Evolutionary conservation across 2,888 invertebrate genomes (phyloP), one percentile per base, ranked within the genome.

Genomic region (Drosophila diplacantha): DNA sequence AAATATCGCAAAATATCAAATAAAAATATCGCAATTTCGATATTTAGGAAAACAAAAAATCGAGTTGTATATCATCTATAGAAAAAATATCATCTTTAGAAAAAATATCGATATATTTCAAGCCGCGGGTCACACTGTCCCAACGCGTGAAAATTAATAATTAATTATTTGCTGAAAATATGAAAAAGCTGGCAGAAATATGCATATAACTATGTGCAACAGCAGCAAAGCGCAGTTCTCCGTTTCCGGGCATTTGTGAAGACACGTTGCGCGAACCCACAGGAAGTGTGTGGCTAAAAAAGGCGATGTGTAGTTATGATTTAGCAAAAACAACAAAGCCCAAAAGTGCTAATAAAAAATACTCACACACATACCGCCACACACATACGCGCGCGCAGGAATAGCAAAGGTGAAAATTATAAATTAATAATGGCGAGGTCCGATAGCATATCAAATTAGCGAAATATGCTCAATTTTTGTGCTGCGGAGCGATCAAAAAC

Each of bases 361-460:
- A 69, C 54, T 60, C 49, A 66, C 66, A 65, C 55, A 47, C 55
- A 34, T 44, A 62, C 51, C 44, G 44, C 29, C 29, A 52, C 59
- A 68, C 39, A 56, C 20, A 35, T 22, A 41, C 37, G 34, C 38
- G 37, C 38, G 44, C 64, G 53, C 35, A 56, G 44, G 44, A 44
- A 44, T 52, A 56, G 70, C 70, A 58, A 83, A 80, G 82, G 83
- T 83, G 80, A 80, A 83, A 80, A 80, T 83, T 81, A 74, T 59
- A 72, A 79, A 71, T 83, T 78, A 78, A 81, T 79, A 72, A 79
- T 78, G 78, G 77, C 68, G 72, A 64, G 74, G 61, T 69, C 68
- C 60, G 75, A 79, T 83, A 72, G 73, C 82, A 78, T 83, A 80
- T 83, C 77, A 74, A 71, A 79, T 81, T 73, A 81, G 69, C 61